Evolutionary conservation across 2,797 vertebrate genomes (phyloP).

Genomic region (Intellagama lesueurii): DNA sequence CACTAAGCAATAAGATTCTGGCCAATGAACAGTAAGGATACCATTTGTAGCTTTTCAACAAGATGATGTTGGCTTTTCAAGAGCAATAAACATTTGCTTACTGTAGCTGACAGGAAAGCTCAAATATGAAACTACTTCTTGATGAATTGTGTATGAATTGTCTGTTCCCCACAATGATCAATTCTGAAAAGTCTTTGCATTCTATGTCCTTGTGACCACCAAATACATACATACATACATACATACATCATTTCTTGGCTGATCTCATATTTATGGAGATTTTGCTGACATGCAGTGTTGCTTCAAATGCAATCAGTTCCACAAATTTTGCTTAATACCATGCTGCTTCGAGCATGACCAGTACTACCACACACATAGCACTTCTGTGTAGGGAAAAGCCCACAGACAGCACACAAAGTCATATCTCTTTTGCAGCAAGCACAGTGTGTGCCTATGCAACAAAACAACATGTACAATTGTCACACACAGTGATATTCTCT

Average conservation of each 20-base stretch:
- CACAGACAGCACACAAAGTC: background rate
- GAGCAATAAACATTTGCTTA: background rate
- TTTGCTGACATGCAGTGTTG: background rate
- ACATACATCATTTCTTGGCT: background rate
- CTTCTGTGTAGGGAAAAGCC: background rate
- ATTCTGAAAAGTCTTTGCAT: background rate
- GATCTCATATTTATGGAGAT: background rate
- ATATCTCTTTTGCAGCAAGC: background rate
- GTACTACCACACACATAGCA: background rate
- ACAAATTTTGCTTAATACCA: too few relatives aligned
- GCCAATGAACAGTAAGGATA: too few relatives aligned
- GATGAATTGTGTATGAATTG: background rate
- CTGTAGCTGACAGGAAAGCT: background rate
- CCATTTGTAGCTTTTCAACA: too few relatives aligned
- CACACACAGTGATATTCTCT: background rate
- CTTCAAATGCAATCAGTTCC: background rate
- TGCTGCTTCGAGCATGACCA: too few relatives aligned
- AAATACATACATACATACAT: background rate
- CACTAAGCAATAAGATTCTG: too few relatives aligned
- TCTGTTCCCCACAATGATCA: background rate
- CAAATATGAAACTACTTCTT: background rate
- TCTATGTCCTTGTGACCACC: background rate
- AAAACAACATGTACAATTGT: background rate
- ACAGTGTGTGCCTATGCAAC: background rate
- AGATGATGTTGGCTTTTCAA: background rate